Evolutionary conservation across 2,888 invertebrate genomes (phyloP), one percentile per base, ranked within the genome.

Genomic region (Drosophila affinis): DNA sequence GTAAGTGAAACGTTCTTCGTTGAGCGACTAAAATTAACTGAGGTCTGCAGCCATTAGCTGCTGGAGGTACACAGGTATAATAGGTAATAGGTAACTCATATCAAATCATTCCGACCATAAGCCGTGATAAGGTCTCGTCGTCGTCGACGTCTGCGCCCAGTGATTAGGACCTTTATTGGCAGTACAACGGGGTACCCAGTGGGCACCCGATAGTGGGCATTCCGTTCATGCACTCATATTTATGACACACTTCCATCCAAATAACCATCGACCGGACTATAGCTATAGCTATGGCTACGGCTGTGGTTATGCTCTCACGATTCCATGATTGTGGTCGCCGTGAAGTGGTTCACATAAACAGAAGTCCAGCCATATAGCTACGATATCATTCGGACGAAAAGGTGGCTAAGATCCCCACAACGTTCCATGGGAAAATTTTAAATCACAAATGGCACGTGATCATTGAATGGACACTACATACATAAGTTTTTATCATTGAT

Each of bases 101-200:
- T 75, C 73, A 58, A 64, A 74, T 34, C 47, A 21, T 21, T 17
- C 17, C 39, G 17, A 48, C 54, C 67, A 53, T 52, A 60, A 65
- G 53, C 57, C 51, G 14, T 54, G 56, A 76, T 81, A 81, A 71
- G 72, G 53, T 27, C 29, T 46, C 17, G 29, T 39, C 39, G 39
- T 14, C 17, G 27, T 39, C 39, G 39, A 6, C 14, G 21, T 39
- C 39, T 39, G 45, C 48, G 45, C 46, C 34, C 49, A 44, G 65
- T 67, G 82, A 87, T 82, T 72, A 79, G 65, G 64, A 72, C 48
- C 68, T 74, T 77, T 77, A 81, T 77, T 54, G 69, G 69, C 62
- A 46, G 21, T 39, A 39, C 39, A 39, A 10, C 4, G 34, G 3
- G 14, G 39, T 14, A 14, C 39, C 14, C 0, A 39, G 39, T 14